Base-by-base conservation (phyloP, 1,140 invertebrate genomes). In the Himalopsyche phryganea region DNA sequence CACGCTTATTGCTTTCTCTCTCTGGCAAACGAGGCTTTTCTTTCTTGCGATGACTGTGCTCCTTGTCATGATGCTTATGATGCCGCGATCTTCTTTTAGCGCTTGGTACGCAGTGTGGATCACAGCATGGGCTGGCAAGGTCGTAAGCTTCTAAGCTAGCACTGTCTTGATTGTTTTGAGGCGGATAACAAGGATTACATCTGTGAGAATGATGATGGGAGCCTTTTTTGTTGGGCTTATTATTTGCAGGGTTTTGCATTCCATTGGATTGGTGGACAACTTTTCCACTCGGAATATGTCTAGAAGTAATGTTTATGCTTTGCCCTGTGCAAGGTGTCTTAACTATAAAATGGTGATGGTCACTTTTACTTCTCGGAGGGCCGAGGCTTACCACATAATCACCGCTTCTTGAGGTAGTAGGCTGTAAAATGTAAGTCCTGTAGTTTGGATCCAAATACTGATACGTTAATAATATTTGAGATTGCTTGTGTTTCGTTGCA, bases 111-210 rank as follows among this genome's bases (percentile, higher is more conserved):
- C 89, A 92, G 61, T 90, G 86, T 0, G 87, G 86, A 69, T 90
- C 87, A 69, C 90, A 92, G 65, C 89, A 92, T 1, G 89, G 87
- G 72, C 87, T 91, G 1, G 89, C 89, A 11, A 91, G 69, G 66
- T 91, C 88, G 58, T 92, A 92, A 6, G 89, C 89, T 68, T 91
- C 89, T 28, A 91, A 72, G 66, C 88, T 91, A 10, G 83, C 85
- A 52, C 83, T 87, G 54, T 91, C 89, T 32, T 71, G 79, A 68
- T 81, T 83, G 47, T 79, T 75, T 42, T 81, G 81, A 32, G 80
- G 78, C 14, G 84, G 82, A 58, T 89, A 80, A 53, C 89, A 91
- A 2, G 89, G 87, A 56, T 87, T 85, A 69, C 89, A 91, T 0
- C 87, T 78, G 63, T 83, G 86, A 10, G 83, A 82, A 46, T 84